A percentile compares a stretch with the other conserved stretches of the same genome.
These are phyloP conservation scores for Ploceus nigricollis DNA, from an alignment of 2,113 vertebrate species.

Conservation along the genomic window DNA sequence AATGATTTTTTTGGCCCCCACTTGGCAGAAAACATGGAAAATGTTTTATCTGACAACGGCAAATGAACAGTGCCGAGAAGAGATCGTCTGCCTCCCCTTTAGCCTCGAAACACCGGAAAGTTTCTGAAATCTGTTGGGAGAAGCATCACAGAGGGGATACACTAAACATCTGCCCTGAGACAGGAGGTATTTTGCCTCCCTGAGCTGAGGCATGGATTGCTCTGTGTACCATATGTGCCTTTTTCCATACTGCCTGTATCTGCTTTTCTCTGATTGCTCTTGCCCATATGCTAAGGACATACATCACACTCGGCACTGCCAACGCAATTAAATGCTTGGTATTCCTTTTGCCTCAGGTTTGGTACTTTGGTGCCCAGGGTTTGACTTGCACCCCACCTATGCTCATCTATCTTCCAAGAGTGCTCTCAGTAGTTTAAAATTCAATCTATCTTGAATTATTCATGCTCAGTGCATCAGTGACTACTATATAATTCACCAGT, in stretches of 20 bases:
- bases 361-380: not conserved
- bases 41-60: not conserved
- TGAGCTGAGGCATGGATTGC: not conserved
- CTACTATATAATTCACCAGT: not conserved
- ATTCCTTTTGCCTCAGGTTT: not conserved
- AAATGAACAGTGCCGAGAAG: not conserved
- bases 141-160: not conserved
- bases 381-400: not conserved
- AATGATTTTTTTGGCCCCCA: fast-evolving
- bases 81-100: not conserved
- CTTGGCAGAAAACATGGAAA: not conserved
- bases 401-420: not conserved
- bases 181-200: not conserved
- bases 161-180: not conserved
- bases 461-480: not conserved
- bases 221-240: not conserved
- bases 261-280: not conserved
- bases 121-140: not conserved
- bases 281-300: not conserved
- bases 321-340: not conserved
- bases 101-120: not conserved
- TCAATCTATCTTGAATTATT: slow-evolving; percentile 44
- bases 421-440: slow-evolving; percentile 18
- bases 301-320: fast-evolving
- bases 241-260: not conserved